A percentile compares a stretch with the other conserved stretches of the same genome.
phyloP scores from a whole-genome alignment of 2,797 vertebrate genomes.

The Pantherophis vulpinus region DNA sequence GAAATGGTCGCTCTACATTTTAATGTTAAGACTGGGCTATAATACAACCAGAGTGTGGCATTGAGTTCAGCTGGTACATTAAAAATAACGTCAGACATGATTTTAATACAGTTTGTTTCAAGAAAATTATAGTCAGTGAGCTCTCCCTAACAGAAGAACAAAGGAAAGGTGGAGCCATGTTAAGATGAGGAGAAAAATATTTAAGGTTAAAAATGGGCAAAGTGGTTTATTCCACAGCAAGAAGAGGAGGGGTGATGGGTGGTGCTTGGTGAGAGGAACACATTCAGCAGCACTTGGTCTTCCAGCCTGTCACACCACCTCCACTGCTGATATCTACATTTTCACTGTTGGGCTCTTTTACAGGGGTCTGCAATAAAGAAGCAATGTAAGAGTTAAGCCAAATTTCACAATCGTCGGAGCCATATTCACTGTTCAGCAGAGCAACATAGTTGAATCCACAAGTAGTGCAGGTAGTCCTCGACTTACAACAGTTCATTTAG shows the following conservation, averaged over 20 bases:
- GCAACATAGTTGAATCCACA: not conserved
- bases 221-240: conserved; percentile 79
- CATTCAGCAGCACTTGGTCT: conserved; percentile 98
- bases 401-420: not conserved
- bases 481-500: not conserved
- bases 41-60: conserved; percentile 84
- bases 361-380: conserved; percentile 84
- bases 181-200: conserved; percentile 71
- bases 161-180: conserved; percentile 66
- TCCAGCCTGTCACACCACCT: conserved; percentile 94
- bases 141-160: conserved; percentile 77
- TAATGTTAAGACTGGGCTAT: conserved; percentile 73
- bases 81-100: conserved; percentile 82
- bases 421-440: not conserved
- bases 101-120: conserved; percentile 75
- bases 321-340: conserved; percentile 97
- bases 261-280: conserved; percentile 46
- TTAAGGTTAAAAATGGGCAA: conserved; percentile 76
- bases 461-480: not conserved
- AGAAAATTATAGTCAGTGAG: conserved; percentile 84
- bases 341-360: conserved; percentile 99
- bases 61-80: conserved; percentile 77
- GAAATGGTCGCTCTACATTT: conserved; percentile 69
- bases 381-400: not conserved
- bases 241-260: conserved; percentile 69